phyloP scores from a whole-genome alignment of 2,113 vertebrate genomes.

The Serinus canaria region DNA sequence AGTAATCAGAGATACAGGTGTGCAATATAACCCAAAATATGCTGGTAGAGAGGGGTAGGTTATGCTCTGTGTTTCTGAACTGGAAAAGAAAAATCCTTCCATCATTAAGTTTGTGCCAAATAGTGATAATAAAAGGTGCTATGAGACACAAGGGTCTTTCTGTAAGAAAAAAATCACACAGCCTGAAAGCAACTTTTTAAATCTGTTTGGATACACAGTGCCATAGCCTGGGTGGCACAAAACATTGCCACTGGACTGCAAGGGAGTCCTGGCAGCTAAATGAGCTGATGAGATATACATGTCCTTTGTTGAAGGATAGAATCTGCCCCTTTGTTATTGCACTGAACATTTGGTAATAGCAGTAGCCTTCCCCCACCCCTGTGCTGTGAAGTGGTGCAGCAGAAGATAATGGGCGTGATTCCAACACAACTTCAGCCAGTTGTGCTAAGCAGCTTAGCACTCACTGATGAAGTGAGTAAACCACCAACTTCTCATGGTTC shows the following conservation, averaged over 20 bases:
- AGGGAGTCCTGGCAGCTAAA: not conserved
- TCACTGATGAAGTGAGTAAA: not conserved
- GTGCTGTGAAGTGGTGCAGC: not conserved
- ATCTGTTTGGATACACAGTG: not conserved
- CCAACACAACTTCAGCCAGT: not conserved
- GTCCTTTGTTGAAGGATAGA: not conserved
- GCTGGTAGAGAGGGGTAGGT: not conserved
- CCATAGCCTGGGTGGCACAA: not conserved
- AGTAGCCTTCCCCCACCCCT: not conserved
- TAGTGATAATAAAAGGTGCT: not conserved
- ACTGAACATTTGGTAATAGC: not conserved
- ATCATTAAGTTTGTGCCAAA: not conserved
- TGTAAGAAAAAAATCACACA: not conserved
- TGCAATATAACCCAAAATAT: not conserved
- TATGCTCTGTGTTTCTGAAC: not conserved
- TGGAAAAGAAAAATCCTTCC: not conserved
- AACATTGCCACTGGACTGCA: not conserved
- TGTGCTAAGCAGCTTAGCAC: not conserved
- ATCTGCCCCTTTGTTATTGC: not conserved
- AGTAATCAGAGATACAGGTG: not conserved
- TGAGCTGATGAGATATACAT: rapidly evolving
- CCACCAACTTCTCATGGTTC: not conserved
- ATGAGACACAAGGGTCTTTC: not conserved
- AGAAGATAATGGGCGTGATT: not conserved
- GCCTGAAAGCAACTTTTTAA: not conserved